These are phyloP conservation scores for Trichogramma evanescens DNA, from an alignment of 2,888 invertebrate genomes.

Conservation along the genomic window DNA sequence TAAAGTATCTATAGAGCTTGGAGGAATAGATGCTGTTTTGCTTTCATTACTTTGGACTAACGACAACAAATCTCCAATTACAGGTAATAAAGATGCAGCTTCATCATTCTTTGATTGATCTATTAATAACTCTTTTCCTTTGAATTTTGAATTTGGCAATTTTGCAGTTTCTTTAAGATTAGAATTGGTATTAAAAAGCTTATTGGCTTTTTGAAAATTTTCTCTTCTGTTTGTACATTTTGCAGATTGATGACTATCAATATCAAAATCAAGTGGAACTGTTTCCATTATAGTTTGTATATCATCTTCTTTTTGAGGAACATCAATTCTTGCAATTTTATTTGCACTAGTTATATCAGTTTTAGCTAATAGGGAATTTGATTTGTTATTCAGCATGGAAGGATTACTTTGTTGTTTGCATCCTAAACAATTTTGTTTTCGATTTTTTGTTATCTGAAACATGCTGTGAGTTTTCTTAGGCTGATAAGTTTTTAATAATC, in stretches of 20 bases:
- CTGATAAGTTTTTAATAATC: constrained; percentile 27
- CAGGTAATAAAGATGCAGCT: constrained; percentile 33
- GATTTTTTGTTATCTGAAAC: constrained; percentile 19
- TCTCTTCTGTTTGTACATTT: constrained; percentile 16
- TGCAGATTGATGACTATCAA: constrained; percentile 28
- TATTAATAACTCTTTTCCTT: constrained; percentile 22
- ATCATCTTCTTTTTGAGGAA: constrained; percentile 38
- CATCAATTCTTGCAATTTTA: constrained; percentile 24
- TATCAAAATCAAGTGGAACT: constrained; percentile 34
- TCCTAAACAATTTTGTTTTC: constrained; percentile 10
- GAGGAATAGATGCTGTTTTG: constrained; percentile 22
- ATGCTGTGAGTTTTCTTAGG: constrained; percentile 25
- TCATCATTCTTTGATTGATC: constrained; percentile 28
- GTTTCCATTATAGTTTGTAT: constrained; percentile 43
- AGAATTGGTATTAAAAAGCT: background rate
- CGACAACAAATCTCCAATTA: constrained; percentile 37
- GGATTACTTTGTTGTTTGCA: constrained; percentile 13
- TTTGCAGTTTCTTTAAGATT: constrained; percentile 13
- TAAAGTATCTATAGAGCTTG: constrained; percentile 28
- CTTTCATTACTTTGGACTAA: constrained; percentile 31
- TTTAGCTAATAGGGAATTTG: constrained; percentile 2
- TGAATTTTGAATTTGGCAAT: constrained; percentile 14
- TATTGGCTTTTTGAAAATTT: background rate
- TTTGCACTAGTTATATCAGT: constrained; percentile 9
- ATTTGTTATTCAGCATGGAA: constrained; percentile 11